Base-by-base conservation (phyloP, 2,888 invertebrate genomes). In the Abrostola tripartita region DNA sequence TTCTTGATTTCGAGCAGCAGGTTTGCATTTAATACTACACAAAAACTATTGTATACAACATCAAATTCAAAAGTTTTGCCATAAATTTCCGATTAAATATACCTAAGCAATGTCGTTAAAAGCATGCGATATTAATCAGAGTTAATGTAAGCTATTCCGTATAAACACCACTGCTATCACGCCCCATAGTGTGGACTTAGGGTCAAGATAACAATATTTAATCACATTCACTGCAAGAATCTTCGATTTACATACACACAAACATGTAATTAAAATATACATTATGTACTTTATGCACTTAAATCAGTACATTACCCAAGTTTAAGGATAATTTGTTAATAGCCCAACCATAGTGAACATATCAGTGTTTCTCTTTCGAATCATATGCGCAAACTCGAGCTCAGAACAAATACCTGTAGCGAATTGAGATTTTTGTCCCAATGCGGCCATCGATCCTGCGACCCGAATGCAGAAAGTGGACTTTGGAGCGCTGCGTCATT, bases 381-480 rank as follows among this genome's bases (percentile, higher is more conserved):
- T 61, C 35, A 44, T 37, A 61, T 65, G 76, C 71, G 61, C 65
- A 71, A 65, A 61, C 60, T 65, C 54, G 7, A 47, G 38, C 24
- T 44, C 11, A n/a, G n/a, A 7, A 50, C 41, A 42, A 63, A 52
- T 74, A 61, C 54, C 52, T 75, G 71, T 71, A 50, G 61, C 55
- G 49, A 53, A 47, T 56, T 52, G 60, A 61, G 71, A 71, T 71
- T 75, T 71, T 58, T 59, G 65, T 71, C 52, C 60, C 55, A 75
- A 75, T 72, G 76, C 76, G 65, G 44, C 61, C 72, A 72, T 72
- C 72, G 76, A 72, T 72, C 75, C 60, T 55, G 42, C 61, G 58
- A 65, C 57, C 65, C 52, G 60, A 41, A 58, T 75, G 71, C 50
- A 11, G 57, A 44, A 60, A 54, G n/a, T 52, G 49, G 42, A 65